Conservation (phyloP, 2,113 vertebrate species). For the Cranoglanis bouderius region DNA sequence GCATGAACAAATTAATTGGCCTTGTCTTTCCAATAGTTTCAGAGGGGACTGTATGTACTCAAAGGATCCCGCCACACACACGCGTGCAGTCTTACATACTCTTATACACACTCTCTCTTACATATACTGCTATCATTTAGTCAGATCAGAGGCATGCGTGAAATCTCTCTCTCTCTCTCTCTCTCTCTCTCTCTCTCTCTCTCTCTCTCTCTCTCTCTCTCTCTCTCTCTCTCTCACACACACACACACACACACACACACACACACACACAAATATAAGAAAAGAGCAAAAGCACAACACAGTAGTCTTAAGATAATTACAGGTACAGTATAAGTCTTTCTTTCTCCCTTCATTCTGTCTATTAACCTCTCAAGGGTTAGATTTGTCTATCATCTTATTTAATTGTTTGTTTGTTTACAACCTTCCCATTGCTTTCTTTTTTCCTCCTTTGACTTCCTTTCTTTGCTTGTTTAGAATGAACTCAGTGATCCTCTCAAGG, state of each 20-base stretch:
- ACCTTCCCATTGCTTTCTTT: slow-evolving; percentile 38
- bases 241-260: too few relatives aligned
- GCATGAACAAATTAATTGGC: too few relatives aligned
- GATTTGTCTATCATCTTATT: neutral
- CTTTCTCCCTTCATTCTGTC: neutral
- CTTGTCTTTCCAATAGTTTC: too few relatives aligned
- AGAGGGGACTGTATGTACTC: neutral
- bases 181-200: slow-evolving; percentile 27
- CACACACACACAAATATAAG: too few relatives aligned
- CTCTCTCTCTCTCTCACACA: neutral
- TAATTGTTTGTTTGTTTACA: neutral
- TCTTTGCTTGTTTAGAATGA: slow-evolving; percentile 55
- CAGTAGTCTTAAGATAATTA: neutral
- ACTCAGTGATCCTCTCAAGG: slow-evolving; percentile 65
- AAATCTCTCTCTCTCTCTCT: slow-evolving; percentile 65
- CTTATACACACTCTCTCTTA: slow-evolving; percentile 63
- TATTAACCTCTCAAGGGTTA: neutral
- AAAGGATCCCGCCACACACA: slow-evolving; percentile 7
- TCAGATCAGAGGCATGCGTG: slow-evolving; percentile 73
- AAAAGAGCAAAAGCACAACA: neutral
- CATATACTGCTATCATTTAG: slow-evolving; percentile 68
- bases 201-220: slow-evolving; percentile 33
- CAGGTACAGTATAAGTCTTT: neutral
- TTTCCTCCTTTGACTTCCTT: slow-evolving; percentile 47
- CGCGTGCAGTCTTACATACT: slow-evolving; percentile 41